Conservation (phyloP, 2,888 invertebrate genomes). For the Adelognathus sp. region DNA sequence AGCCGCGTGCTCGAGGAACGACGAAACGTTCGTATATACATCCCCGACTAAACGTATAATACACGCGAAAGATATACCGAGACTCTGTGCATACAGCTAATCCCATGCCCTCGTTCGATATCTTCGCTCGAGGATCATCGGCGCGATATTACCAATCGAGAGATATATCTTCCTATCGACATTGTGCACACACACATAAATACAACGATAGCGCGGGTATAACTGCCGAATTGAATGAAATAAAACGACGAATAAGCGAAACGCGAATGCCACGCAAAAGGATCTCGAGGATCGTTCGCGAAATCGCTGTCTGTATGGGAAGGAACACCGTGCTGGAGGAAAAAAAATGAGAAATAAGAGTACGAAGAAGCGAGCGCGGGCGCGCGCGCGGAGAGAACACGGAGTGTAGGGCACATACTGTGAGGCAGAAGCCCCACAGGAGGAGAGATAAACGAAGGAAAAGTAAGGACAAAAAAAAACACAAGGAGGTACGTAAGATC, state of each 20-base stretch:
- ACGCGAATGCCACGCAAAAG: constrained; percentile 18
- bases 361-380: constrained; percentile 66
- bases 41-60: constrained; percentile 70
- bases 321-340: constrained; percentile 31
- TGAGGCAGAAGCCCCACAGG: constrained; percentile 52
- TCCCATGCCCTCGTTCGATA: constrained; percentile 71
- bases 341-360: constrained; percentile 63
- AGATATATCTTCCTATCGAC: neutral
- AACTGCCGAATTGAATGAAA: constrained; percentile 33
- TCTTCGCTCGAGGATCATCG: constrained; percentile 58
- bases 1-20: constrained; percentile 65
- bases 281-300: constrained; percentile 22
- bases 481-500: constrained; percentile 55
- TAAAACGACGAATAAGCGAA: constrained; percentile 49
- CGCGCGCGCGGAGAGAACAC: too few relatives aligned
- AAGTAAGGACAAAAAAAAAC: constrained; percentile 21
- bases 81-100: neutral
- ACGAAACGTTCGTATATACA: constrained; percentile 69
- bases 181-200: neutral
- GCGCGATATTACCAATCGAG: constrained; percentile 14
- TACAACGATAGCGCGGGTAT: neutral
- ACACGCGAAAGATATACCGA: neutral
- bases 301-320: constrained; percentile 17
- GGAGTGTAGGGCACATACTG: neutral
- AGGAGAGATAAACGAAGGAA: constrained; percentile 39